phyloP scores from a whole-genome alignment of 2,888 invertebrate genomes.

The Lasioglossum calceatum region DNA sequence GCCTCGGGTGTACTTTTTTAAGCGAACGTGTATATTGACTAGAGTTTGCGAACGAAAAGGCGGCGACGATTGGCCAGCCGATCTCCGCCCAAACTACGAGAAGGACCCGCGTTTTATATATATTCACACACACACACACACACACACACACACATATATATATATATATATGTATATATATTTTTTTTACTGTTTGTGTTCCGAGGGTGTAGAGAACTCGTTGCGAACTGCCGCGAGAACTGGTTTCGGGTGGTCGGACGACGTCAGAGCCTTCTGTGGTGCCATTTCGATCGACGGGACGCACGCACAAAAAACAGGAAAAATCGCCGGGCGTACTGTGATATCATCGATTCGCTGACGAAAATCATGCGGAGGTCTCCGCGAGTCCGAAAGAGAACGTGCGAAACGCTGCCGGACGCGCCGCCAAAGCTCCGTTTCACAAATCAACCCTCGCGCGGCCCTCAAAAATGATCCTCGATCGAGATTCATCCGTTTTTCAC shows the following conservation, averaged over 20 bases:
- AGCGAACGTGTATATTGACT: slow-evolving; percentile 41
- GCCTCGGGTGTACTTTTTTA: not conserved
- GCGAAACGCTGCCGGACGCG: not conserved
- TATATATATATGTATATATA: not conserved
- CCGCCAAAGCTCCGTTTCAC: not conserved
- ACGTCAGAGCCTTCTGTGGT: slow-evolving; percentile 69
- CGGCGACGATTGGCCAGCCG: slow-evolving; percentile 40
- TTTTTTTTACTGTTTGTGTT: slow-evolving; percentile 60
- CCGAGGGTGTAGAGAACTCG: slow-evolving; percentile 56
- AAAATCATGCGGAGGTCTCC: not conserved
- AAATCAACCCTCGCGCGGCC: not conserved
- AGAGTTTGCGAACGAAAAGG: slow-evolving; percentile 47
- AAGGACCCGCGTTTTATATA: slow-evolving; percentile 47
- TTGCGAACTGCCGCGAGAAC: slow-evolving; percentile 68
- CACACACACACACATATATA: not conserved
- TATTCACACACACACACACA: too few species aligned
- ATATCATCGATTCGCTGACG: slow-evolving; percentile 64
- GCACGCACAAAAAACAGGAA: not conserved
- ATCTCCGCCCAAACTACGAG: slow-evolving; percentile 58
- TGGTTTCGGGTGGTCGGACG: slow-evolving; percentile 68
- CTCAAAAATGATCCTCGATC: not conserved
- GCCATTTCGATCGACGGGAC: slow-evolving; percentile 72
- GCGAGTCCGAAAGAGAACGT: not conserved
- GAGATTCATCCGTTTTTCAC: not conserved
- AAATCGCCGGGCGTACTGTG: slow-evolving; percentile 52